Evolutionary conservation across 2,113 vertebrate genomes (phyloP).

Genomic region (Physeter macrocephalus): DNA sequence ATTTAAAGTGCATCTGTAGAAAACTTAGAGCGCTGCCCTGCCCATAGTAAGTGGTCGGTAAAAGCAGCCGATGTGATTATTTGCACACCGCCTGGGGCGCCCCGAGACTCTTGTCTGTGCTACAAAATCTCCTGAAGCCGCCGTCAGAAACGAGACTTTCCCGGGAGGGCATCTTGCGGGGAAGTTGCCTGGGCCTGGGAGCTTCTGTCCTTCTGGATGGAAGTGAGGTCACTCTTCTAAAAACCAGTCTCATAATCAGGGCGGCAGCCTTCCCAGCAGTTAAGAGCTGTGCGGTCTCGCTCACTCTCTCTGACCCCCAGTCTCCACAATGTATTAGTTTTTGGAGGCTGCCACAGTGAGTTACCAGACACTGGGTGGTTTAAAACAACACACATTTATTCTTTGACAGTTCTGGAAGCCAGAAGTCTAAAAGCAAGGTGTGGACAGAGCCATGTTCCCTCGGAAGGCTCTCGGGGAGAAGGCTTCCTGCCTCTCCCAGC

Average conservation of each 20-base stretch:
- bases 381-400: rapidly evolving
- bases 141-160: neutral
- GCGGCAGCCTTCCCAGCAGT: neutral
- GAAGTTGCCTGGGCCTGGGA: neutral
- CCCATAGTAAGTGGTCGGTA: rapidly evolving
- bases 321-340: neutral
- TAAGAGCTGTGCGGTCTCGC: neutral
- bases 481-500: neutral
- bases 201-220: neutral
- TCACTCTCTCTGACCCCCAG: neutral
- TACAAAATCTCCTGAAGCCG: rapidly evolving
- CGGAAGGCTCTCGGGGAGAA: rapidly evolving
- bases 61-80: rapidly evolving
- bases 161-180: neutral
- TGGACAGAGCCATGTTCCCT: neutral
- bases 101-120: neutral
- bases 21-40: neutral
- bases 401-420: neutral
- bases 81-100: rapidly evolving
- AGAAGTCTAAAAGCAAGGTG: neutral
- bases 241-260: neutral
- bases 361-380: rapidly evolving
- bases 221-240: neutral
- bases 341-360: rapidly evolving
- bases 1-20: neutral